Percentiles rank a stretch among this genome's conserved stretches.
Evolutionary conservation across 2,113 vertebrate species (phyloP).

Genomic region (Nycticryphes semicollaris): DNA sequence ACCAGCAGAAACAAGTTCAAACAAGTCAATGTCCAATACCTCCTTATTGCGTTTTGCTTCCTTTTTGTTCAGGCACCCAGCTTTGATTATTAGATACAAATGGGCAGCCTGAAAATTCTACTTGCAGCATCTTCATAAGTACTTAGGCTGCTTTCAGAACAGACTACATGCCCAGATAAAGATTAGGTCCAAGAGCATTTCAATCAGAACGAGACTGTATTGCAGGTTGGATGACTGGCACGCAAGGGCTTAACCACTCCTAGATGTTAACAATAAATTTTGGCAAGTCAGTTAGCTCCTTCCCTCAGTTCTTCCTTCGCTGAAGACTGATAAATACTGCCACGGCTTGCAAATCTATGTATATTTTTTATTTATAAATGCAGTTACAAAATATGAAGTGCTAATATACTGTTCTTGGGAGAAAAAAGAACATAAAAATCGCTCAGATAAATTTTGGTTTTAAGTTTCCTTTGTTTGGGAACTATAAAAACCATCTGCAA

Average conservation of each 20-base stretch:
- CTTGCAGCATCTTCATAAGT: background rate
- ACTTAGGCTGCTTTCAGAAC: background rate
- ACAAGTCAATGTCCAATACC: background rate
- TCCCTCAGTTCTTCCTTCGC: background rate
- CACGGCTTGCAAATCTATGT: background rate
- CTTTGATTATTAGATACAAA: background rate
- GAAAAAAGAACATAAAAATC: background rate
- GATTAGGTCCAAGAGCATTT: background rate
- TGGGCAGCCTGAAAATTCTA: background rate
- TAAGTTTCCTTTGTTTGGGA: background rate
- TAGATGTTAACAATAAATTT: background rate
- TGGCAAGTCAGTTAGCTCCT: background rate
- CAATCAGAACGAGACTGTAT: background rate
- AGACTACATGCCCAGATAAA: background rate
- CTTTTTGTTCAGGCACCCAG: background rate
- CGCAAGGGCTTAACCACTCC: background rate
- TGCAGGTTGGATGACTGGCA: background rate
- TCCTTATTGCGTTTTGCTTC: background rate
- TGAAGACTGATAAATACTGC: background rate
- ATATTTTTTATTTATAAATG: background rate
- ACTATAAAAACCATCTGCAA: rapidly evolving
- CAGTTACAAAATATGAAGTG: background rate
- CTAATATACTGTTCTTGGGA: background rate
- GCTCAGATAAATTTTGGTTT: background rate
- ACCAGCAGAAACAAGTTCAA: background rate